Percentiles rank a stretch among this genome's conserved stretches.
Evolutionary conservation across 2,888 invertebrate species (phyloP).

Genomic region (Stegophylla sp.): DNA sequence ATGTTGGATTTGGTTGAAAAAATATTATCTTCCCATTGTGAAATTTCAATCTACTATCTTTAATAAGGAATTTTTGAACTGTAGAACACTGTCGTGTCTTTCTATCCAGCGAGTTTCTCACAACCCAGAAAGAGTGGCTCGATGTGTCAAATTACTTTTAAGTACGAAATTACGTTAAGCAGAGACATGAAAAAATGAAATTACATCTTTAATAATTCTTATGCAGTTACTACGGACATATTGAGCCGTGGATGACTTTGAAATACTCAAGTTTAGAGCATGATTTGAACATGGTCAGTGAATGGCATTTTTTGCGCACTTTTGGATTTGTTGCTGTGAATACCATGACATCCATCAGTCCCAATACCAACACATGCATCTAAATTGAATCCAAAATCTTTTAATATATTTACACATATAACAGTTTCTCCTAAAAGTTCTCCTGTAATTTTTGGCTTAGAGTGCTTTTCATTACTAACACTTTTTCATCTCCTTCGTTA

Average conservation of each 20-base stretch:
- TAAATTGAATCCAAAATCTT: conserved; percentile 30
- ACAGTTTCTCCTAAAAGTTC: conserved; percentile 23
- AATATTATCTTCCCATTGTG: background rate
- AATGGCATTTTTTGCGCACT: conserved; percentile 51
- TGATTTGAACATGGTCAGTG: conserved; percentile 59
- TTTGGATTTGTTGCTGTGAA: conserved; percentile 60
- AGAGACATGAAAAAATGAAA: conserved; percentile 60
- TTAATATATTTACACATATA: conserved; percentile 25
- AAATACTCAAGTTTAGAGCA: conserved; percentile 60
- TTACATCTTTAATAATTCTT: conserved; percentile 59
- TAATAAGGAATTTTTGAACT: background rate
- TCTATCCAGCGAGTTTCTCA: background rate
- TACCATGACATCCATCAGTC: conserved; percentile 61
- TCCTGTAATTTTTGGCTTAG: conserved; percentile 18
- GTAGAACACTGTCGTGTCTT: background rate
- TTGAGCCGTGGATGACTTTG: conserved; percentile 57
- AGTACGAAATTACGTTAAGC: conserved; percentile 55
- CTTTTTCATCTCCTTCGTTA: background rate
- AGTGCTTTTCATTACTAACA: background rate
- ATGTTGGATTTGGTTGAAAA: background rate
- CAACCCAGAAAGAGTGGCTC: background rate
- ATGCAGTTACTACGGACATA: conserved; percentile 59
- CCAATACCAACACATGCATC: conserved; percentile 60
- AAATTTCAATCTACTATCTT: background rate
- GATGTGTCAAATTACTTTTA: conserved; percentile 14